phyloP scores from a whole-genome alignment of 2,113 vertebrate species.

The Thermophis baileyi region DNA sequence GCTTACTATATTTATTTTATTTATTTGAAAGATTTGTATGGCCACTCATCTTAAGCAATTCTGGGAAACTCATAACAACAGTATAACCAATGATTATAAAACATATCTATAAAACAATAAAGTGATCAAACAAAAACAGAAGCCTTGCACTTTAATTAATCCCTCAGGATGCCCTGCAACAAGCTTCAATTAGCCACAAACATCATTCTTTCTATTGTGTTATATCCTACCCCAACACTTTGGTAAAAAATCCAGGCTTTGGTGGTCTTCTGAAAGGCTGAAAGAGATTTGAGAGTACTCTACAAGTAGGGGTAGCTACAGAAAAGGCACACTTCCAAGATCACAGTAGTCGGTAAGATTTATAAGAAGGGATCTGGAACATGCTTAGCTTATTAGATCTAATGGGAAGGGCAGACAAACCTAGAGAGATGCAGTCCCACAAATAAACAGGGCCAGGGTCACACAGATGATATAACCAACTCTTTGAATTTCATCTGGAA shows the following conservation, averaged over 20 bases:
- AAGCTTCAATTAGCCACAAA: neutral
- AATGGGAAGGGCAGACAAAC: neutral
- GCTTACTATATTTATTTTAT: constrained; percentile 33
- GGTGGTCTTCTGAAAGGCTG: neutral
- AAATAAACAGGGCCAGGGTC: neutral
- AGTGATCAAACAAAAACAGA: neutral
- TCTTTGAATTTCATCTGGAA: neutral
- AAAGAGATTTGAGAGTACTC: neutral
- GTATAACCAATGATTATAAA: neutral
- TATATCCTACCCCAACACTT: neutral
- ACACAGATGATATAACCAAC: neutral
- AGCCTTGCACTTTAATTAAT: neutral
- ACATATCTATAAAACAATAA: neutral
- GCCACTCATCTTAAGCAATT: neutral
- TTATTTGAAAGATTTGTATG: neutral
- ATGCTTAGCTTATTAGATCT: neutral
- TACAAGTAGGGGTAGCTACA: neutral
- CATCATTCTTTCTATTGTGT: neutral
- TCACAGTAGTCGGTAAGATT: neutral
- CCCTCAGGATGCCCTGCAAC: neutral
- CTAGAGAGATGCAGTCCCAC: neutral
- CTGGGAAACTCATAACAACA: neutral
- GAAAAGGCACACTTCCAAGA: neutral
- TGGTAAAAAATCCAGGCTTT: neutral
- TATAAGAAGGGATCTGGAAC: neutral